phyloP scores from a whole-genome alignment of 2,888 invertebrate species.

The Stratiomys singularior region DNA sequence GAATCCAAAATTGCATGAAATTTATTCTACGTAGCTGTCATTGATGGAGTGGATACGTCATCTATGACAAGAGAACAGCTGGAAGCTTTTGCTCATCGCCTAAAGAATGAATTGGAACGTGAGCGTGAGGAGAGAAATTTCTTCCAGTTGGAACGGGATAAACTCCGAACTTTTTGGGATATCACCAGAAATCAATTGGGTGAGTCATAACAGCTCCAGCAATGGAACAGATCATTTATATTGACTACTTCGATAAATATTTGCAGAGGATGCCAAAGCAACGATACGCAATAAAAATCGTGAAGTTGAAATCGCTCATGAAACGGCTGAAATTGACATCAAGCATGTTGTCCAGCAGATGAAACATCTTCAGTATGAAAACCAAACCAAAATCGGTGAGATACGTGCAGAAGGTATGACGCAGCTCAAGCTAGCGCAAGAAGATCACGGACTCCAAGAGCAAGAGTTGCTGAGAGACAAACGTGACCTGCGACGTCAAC shows the following conservation, averaged over 20 bases:
- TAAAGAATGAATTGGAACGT: constrained; percentile 91
- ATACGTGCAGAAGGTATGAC: constrained; percentile 86
- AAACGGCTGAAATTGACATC: constrained; percentile 86
- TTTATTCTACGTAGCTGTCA: constrained; percentile 67
- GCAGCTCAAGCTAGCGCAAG: constrained; percentile 83
- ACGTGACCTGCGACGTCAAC: constrained; percentile 67
- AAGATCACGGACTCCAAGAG: constrained; percentile 82
- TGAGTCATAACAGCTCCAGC: constrained; percentile 58
- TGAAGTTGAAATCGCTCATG: constrained; percentile 87
- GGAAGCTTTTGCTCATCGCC: constrained; percentile 85
- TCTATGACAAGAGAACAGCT: constrained; percentile 94
- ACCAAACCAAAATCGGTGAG: constrained; percentile 85
- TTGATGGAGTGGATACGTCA: constrained; percentile 92
- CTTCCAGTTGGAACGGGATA: constrained; percentile 94
- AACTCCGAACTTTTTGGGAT: constrained; percentile 95
- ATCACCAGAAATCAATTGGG: constrained; percentile 90
- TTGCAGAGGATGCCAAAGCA: constrained; percentile 65
- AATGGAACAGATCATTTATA: background rate
- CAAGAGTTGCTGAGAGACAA: constrained; percentile 74
- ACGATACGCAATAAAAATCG: constrained; percentile 77
- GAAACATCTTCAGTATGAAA: constrained; percentile 92
- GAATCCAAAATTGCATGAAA: background rate
- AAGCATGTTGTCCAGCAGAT: constrained; percentile 93
- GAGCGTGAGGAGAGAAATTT: constrained; percentile 96
- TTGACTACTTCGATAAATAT: background rate